Conservation (phyloP, 2,888 invertebrate genomes). For the Nycteola revayana region DNA sequence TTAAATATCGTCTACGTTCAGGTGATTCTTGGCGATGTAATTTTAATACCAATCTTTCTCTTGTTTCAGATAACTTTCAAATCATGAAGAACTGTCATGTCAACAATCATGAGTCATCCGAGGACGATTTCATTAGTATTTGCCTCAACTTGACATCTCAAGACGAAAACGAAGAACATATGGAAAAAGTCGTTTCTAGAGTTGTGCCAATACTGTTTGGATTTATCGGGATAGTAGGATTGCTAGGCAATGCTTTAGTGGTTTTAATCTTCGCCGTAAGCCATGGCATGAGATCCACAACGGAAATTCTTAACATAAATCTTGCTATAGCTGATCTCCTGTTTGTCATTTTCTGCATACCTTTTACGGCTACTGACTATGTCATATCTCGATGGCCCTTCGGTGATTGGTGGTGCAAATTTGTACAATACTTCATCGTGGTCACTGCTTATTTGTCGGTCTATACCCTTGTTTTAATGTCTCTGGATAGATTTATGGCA, state of each 20-base stretch:
- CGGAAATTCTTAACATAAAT: constrained; percentile 95
- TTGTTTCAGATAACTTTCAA: constrained; percentile 51
- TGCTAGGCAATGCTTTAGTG: constrained; percentile 94
- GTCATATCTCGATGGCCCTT: constrained; percentile 95
- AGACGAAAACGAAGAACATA: constrained; percentile 74
- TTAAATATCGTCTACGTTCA: no score
- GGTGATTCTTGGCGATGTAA: no score
- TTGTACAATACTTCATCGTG: constrained; percentile 94
- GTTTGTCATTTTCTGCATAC: constrained; percentile 96
- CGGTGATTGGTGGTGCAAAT: constrained; percentile 94
- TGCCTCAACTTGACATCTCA: constrained; percentile 67
- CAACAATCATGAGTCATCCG: constrained; percentile 60
- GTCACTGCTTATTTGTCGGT: constrained; percentile 97
- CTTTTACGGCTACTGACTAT: constrained; percentile 96
- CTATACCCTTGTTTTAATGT: constrained; percentile 96
- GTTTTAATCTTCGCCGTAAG: constrained; percentile 94
- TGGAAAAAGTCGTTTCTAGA: constrained; percentile 85
- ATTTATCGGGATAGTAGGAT: constrained; percentile 92
- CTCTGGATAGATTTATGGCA: constrained; percentile 94
- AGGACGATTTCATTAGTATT: constrained; percentile 70
- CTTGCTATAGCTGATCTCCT: constrained; percentile 94
- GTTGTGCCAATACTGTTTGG: constrained; percentile 93
- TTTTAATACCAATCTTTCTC: constrained; percentile 7
- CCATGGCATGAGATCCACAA: constrained; percentile 95
- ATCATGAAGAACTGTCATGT: constrained; percentile 37